phyloP scores from a whole-genome alignment of 37 sponge, comb jelly and placozoan genomes.

The Beroe forskalii region DNA sequence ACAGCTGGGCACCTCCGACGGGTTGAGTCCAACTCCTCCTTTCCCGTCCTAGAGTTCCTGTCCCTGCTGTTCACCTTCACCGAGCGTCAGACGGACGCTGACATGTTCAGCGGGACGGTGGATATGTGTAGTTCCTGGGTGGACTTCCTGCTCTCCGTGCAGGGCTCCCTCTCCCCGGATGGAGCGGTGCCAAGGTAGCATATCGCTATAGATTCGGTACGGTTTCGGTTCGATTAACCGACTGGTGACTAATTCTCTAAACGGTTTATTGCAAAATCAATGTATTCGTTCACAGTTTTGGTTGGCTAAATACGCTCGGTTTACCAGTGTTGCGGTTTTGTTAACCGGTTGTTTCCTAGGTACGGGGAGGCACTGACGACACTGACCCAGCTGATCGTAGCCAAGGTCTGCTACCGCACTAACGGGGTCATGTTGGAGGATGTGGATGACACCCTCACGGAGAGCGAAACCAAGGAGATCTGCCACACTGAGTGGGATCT shows the following conservation, averaged over 20 bases:
- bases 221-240: too few species aligned
- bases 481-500: slow-evolving; percentile 34
- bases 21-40: slow-evolving; percentile 52
- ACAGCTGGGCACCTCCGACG: slow-evolving; percentile 13
- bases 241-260: too few species aligned
- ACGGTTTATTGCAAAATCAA: too few species aligned
- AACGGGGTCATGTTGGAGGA: slow-evolving; percentile 36
- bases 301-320: too few species aligned
- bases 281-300: too few species aligned
- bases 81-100: slow-evolving; percentile 15
- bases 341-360: too few species aligned
- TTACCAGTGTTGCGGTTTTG: too few species aligned
- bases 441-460: not conserved
- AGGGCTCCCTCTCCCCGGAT: slow-evolving; percentile 51
- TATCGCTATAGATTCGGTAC: too few species aligned
- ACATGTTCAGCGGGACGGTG: slow-evolving; percentile 38
- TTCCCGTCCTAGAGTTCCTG: slow-evolving; percentile 58
- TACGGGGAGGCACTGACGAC: slow-evolving; percentile 37
- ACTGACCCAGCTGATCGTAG: not conserved
- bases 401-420: not conserved
- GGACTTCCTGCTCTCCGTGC: slow-evolving; percentile 41
- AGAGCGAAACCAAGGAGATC: not conserved
- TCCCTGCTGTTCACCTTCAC: slow-evolving; percentile 48
- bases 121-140: slow-evolving; percentile 53
- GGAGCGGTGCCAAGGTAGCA: slow-evolving; percentile 53